These are phyloP conservation scores for Rachycentron canadum DNA, from an alignment of 2,797 vertebrate species.

Conservation along the genomic window DNA sequence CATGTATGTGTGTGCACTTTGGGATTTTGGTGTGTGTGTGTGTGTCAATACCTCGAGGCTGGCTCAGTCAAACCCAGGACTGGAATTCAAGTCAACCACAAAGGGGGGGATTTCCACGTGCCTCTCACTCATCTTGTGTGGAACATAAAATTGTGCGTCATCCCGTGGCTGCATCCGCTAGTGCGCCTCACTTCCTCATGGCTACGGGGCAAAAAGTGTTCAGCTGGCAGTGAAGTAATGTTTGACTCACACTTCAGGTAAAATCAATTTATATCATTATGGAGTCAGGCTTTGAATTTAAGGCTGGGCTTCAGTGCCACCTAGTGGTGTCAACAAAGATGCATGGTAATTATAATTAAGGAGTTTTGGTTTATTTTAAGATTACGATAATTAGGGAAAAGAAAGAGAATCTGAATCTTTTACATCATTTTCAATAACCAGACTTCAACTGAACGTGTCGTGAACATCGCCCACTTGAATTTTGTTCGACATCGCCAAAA, in stretches of 20 bases:
- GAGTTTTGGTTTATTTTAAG: not conserved
- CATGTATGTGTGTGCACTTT: conserved; percentile 34
- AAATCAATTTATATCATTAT: conserved; percentile 72
- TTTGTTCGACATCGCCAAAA: not conserved
- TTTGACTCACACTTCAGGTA: conserved; percentile 73
- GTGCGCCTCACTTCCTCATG: conserved; percentile 63
- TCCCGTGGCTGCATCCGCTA: conserved; percentile 69
- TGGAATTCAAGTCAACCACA: conserved; percentile 80
- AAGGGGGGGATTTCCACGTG: conserved; percentile 83
- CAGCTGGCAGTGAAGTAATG: conserved; percentile 72
- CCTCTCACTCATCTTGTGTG: conserved; percentile 63
- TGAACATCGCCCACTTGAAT: not conserved
- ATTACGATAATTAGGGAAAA: conserved; percentile 7
- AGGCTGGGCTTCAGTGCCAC: conserved; percentile 79
- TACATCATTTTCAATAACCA: conserved; percentile 5
- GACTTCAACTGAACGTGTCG: not conserved
- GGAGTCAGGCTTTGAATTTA: conserved; percentile 58
- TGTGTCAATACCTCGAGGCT: conserved; percentile 75
- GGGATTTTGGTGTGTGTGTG: conserved; percentile 30
- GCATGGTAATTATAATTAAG: conserved; percentile 26
- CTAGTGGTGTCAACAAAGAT: conserved; percentile 76
- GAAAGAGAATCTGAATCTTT: not conserved
- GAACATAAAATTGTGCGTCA: conserved; percentile 74
- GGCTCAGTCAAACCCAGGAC: conserved; percentile 76
- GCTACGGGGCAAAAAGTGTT: conserved; percentile 65